A percentile compares a stretch with the other conserved stretches of the same genome.
phyloP scores from a whole-genome alignment of 2,113 vertebrate species.

The Sorex fumeus region DNA sequence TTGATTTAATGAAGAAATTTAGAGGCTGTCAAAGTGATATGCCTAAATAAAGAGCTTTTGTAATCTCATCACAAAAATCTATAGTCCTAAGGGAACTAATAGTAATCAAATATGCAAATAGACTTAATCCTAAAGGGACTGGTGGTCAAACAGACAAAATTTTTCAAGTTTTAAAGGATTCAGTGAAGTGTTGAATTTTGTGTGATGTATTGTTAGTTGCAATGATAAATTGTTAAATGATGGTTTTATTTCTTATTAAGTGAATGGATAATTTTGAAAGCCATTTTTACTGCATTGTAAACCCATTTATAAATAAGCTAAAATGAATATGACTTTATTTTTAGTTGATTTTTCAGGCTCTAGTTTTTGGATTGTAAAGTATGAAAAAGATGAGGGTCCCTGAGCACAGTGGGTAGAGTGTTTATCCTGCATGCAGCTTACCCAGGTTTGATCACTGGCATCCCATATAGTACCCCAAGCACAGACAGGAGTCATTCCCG shows the following conservation, averaged over 20 bases:
- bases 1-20: conserved; percentile 15
- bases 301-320: not conserved
- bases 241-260: not conserved
- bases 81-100: not conserved
- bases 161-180: not conserved
- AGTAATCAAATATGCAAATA: too few relatives aligned
- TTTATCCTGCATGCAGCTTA: too few relatives aligned
- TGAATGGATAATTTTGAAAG: conserved; percentile 38
- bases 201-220: not conserved
- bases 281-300: conserved; percentile 27
- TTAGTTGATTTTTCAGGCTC: not conserved
- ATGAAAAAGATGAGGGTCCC: not conserved
- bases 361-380: not conserved
- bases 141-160: not conserved
- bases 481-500: too few relatives aligned
- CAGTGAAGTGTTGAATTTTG: not conserved
- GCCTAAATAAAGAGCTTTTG: not conserved
- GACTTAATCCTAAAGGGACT: not conserved
- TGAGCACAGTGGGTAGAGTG: too few relatives aligned
- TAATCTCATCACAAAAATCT: not conserved
- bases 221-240: conserved; percentile 59
- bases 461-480: too few relatives aligned
- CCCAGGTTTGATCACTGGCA: too few relatives aligned
- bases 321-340: conserved; percentile 45
- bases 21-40: not conserved